Conservation (phyloP, 2,113 vertebrate genomes). For the Steatornis caripensis region DNA sequence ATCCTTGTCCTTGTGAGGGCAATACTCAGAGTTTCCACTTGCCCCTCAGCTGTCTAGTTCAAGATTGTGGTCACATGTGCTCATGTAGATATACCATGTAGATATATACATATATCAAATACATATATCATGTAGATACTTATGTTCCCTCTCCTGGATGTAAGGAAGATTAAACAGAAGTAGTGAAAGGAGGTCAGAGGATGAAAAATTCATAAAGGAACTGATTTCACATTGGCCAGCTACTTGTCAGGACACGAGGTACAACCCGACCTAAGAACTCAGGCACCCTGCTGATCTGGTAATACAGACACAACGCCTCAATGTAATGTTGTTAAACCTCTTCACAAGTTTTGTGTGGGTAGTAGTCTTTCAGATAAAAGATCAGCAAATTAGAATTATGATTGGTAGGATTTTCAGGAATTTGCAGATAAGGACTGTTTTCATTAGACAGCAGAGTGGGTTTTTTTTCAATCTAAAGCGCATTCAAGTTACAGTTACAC, state of each 20-base stretch:
- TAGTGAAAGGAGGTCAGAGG: not conserved
- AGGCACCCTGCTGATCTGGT: not conserved
- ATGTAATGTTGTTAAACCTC: not conserved
- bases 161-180: not conserved
- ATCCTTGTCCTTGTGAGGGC: not conserved
- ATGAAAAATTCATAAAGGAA: not conserved
- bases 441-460: not conserved
- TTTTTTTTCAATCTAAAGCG: not conserved
- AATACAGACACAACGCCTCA: not conserved
- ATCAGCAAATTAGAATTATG: not conserved
- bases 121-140: not conserved
- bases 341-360: not conserved
- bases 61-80: fast-evolving
- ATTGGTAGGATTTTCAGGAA: not conserved
- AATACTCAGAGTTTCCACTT: not conserved
- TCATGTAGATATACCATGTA: no score
- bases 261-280: not conserved
- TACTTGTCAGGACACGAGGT: not conserved
- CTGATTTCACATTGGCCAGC: not conserved
- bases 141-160: not conserved
- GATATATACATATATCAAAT: not conserved
- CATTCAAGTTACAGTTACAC: not conserved
- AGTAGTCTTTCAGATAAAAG: not conserved
- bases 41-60: not conserved
- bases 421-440: not conserved